A percentile compares a stretch with the other conserved stretches of the same genome.
Evolutionary conservation across 2,797 vertebrate genomes (phyloP).

Genomic region (Alcedo quadribrachys): DNA sequence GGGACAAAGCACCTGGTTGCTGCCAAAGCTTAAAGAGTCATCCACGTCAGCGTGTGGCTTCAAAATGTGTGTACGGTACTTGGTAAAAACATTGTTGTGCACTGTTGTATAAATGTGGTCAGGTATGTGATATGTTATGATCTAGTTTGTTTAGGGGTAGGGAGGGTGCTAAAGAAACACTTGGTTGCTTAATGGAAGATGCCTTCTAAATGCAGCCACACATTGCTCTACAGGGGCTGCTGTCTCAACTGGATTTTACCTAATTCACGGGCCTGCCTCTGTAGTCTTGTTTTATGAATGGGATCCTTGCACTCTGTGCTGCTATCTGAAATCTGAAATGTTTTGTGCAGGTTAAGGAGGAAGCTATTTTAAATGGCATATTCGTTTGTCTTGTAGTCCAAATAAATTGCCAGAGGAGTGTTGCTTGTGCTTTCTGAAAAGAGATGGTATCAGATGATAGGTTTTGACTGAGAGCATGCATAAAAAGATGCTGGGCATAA

Average conservation of each 20-base stretch:
- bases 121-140: constrained; percentile 62
- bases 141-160: constrained; percentile 15
- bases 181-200: neutral
- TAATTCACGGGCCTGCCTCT: neutral
- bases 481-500: constrained; percentile 23
- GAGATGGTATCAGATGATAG: neutral
- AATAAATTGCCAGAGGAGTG: constrained; percentile 59
- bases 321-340: constrained; percentile 26
- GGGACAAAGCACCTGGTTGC: neutral
- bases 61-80: constrained; percentile 41
- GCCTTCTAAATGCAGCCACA: neutral
- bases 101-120: constrained; percentile 51
- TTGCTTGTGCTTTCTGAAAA: constrained; percentile 53
- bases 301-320: constrained; percentile 32
- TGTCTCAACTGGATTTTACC: neutral
- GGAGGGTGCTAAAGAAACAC: neutral
- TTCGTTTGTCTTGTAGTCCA: constrained; percentile 42
- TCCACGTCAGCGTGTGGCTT: neutral
- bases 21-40: constrained; percentile 18
- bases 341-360: constrained; percentile 33
- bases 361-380: constrained; percentile 42
- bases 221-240: neutral
- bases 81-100: constrained; percentile 59
- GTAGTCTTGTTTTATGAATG: neutral
- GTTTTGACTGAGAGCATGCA: constrained; percentile 22